These are phyloP conservation scores for Ceratosolen fusciceps DNA, from an alignment of 1,140 invertebrate genomes.

Conservation along the genomic window DNA sequence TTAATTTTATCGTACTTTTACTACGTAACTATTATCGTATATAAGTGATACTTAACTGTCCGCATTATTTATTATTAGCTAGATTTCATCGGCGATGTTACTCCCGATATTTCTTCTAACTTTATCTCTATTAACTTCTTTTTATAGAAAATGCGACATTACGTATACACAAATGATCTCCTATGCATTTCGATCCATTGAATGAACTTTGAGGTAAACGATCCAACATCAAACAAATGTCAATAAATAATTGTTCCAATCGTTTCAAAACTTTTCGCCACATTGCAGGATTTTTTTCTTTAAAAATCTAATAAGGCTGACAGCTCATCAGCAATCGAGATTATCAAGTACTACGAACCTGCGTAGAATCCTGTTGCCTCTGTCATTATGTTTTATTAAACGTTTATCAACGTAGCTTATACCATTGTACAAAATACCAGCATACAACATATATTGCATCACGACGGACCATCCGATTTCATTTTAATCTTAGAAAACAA, in stretches of 20 bases:
- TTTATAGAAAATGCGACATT: neutral
- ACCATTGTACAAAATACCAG: no score
- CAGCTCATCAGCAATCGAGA: slow-evolving; percentile 52
- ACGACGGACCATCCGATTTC: neutral
- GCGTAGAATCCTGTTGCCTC: slow-evolving; percentile 34
- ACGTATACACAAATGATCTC: neutral
- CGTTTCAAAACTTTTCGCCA: neutral
- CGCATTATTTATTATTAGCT: neutral
- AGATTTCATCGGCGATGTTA: no score
- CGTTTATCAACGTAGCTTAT: neutral
- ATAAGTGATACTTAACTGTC: slow-evolving; percentile 24
- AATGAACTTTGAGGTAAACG: no score
- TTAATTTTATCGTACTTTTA: neutral
- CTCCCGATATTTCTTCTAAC: no score
- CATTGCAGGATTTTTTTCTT: neutral
- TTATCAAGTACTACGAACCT: slow-evolving; percentile 48
- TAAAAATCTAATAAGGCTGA: slow-evolving; percentile 53
- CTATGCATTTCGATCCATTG: slow-evolving; percentile 31
- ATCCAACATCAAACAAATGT: neutral
- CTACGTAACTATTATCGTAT: slow-evolving; percentile 11
- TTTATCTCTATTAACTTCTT: no score
- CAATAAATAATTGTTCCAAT: neutral
- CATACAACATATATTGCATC: neutral
- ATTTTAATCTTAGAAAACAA: neutral
- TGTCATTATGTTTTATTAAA: slow-evolving; percentile 6